Base-by-base conservation (phyloP, 2,113 vertebrate genomes). In the Castor canadensis region DNA sequence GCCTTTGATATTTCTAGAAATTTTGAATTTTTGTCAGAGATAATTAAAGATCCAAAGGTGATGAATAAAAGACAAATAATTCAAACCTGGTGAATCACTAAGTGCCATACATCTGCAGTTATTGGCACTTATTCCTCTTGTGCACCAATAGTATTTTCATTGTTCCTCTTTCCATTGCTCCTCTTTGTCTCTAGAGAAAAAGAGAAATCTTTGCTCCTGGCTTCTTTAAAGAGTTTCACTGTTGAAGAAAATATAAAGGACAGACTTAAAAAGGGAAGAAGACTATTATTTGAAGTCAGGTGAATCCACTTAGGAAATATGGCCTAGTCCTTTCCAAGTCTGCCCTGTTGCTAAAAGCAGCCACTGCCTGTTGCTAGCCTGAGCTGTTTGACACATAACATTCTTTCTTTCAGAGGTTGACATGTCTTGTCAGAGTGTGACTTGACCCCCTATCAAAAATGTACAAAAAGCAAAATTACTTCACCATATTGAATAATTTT, bases 181-280 rank as follows among this genome's bases (percentile, higher is more conserved):
- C 9, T 66, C 66, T 81, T 77, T 93, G 67, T 87, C 64, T 95
- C 64, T 72, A 49, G 45, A 77, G 81, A 90, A 88, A 76, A 45
- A 52, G 26, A 58, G 56, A 19, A 45, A 52, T 89, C 38, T 97
- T 89, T 91, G 71, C 89, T 73, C 4, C 45, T 72, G 71, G 0
- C 32, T 38, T 95, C 81, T 96, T 93, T 17, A 91, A 95, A 93
- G 35, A 15, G 7, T 83, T 90, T 95, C 49, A 75, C 40, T 96
- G 83, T 90, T 73, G 49, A 96, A 89, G 56, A 38, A 24, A 96
- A 56, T 92, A 86, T 69, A 95, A 93, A 96, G 38, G 3, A 89
- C 32, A 73, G 62, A 49, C 40, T 94, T 93, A 54, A 47, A 95
- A 49, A 84, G 11, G 43, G 32, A 94, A 92, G 32, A 58, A 38